These are phyloP conservation scores for Cyclophora punctaria DNA, from an alignment of 2,888 invertebrate genomes.

Conservation along the genomic window DNA sequence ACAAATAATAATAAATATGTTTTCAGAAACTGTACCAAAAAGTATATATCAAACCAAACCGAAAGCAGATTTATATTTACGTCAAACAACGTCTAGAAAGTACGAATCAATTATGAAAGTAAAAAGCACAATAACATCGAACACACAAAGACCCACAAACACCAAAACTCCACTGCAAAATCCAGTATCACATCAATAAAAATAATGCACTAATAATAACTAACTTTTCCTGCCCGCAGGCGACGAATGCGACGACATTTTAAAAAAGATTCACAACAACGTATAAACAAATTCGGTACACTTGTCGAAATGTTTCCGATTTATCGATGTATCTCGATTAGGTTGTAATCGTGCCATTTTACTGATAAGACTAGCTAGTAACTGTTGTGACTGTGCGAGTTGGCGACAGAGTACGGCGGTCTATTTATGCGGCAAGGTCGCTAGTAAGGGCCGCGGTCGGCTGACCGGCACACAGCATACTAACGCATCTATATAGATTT, in stretches of 20 bases:
- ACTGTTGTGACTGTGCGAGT: conserved; percentile 41
- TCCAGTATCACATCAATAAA: conserved; percentile 17
- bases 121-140: not conserved
- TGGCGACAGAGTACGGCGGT: conserved; percentile 51
- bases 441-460: conserved; percentile 40
- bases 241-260: conserved; percentile 62
- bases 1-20: no score
- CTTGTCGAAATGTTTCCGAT: conserved; percentile 50
- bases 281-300: conserved; percentile 48
- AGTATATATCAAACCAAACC: no score
- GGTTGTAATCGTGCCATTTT: conserved; percentile 67
- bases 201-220: conserved; percentile 42
- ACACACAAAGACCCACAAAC: conserved; percentile 4
- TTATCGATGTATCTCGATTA: conserved; percentile 48
- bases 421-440: conserved; percentile 66
- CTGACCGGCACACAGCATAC: conserved; percentile 16
- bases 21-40: no score
- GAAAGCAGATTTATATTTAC: no score
- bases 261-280: conserved; percentile 45
- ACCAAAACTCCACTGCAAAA: conserved; percentile 12
- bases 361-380: conserved; percentile 60
- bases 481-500: no score
- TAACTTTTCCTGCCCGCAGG: conserved; percentile 59
- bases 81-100: no score
- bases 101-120: no score